Evolutionary conservation across 1,140 invertebrate genomes (phyloP).

Genomic region (Rhopalosiphum maidis): DNA sequence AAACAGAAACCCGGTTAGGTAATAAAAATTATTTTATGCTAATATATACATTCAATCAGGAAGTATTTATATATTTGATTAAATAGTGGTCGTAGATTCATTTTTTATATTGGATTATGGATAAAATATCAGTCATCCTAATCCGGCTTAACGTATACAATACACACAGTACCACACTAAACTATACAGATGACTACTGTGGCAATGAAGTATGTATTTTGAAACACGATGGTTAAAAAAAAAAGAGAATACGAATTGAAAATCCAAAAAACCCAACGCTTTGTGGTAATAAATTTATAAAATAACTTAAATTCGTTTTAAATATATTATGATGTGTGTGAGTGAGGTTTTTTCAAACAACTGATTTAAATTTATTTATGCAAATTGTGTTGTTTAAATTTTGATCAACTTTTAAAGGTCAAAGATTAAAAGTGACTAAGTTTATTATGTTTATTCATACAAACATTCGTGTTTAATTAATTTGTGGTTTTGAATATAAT

Average conservation of each 20-base stretch:
- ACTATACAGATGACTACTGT: background rate
- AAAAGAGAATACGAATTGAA: background rate
- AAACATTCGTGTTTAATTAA: background rate
- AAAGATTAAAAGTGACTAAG: background rate
- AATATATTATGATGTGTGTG: background rate
- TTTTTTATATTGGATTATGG: slow-evolving; percentile 38
- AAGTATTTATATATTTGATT: slow-evolving; percentile 18
- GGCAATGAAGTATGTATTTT: background rate
- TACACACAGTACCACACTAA: background rate
- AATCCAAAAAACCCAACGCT: background rate
- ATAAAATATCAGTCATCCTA: slow-evolving; percentile 4
- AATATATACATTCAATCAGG: slow-evolving; percentile 26
- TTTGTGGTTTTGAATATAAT: background rate
- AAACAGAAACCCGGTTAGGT: background rate
- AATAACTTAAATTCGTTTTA: background rate
- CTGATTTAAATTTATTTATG: background rate
- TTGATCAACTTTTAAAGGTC: background rate
- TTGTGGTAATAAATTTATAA: background rate
- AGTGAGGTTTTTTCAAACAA: background rate
- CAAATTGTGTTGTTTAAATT: background rate
- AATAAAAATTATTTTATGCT: slow-evolving; percentile 36
- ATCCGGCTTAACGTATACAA: slow-evolving; percentile 16
- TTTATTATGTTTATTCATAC: background rate
- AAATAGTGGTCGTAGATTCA: slow-evolving; percentile 21
- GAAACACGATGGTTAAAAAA: background rate